Evolutionary conservation across 1,140 invertebrate species (phyloP).

Genomic region (Thalassaphorura encarpata): DNA sequence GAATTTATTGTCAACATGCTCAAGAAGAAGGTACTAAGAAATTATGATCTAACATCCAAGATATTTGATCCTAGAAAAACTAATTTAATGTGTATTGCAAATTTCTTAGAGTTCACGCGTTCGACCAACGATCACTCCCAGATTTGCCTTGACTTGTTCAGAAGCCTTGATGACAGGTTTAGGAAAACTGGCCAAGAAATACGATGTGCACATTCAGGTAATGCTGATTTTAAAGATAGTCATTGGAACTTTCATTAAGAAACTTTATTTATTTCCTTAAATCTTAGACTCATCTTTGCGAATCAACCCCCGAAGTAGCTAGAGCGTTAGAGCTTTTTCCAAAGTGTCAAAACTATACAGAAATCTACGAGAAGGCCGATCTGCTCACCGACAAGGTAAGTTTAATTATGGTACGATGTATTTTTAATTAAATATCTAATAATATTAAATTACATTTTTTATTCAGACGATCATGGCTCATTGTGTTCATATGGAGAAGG

Average conservation of each 20-base stretch:
- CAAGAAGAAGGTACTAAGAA: slow-evolving; percentile 45
- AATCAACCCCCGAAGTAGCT: slow-evolving; percentile 61
- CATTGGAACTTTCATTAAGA: background rate
- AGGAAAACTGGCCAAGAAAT: slow-evolving; percentile 52
- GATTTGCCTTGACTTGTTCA: slow-evolving; percentile 73
- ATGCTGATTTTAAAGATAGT: background rate
- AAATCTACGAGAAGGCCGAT: slow-evolving; percentile 61
- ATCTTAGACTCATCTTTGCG: slow-evolving; percentile 72
- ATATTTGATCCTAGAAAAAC: too few relatives aligned
- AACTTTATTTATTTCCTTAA: too few relatives aligned
- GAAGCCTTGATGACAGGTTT: slow-evolving; percentile 56
- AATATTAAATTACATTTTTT: background rate
- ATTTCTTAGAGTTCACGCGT: too few relatives aligned
- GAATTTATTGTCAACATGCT: slow-evolving; percentile 52
- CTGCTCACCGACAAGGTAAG: slow-evolving; percentile 50
- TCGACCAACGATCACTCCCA: slow-evolving; percentile 70
- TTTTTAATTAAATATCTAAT: too few relatives aligned
- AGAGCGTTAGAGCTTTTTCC: slow-evolving; percentile 51
- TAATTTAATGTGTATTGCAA: too few relatives aligned
- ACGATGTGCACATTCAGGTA: slow-evolving; percentile 66
- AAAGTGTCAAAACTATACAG: slow-evolving; percentile 51
- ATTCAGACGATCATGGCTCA: slow-evolving; percentile 66
- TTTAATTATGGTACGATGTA: too few relatives aligned
- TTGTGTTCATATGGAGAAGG: slow-evolving; percentile 58
- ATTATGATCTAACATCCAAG: too few relatives aligned